Conservation (phyloP, 1,140 invertebrate species). For the Zaprionus ornatus region DNA sequence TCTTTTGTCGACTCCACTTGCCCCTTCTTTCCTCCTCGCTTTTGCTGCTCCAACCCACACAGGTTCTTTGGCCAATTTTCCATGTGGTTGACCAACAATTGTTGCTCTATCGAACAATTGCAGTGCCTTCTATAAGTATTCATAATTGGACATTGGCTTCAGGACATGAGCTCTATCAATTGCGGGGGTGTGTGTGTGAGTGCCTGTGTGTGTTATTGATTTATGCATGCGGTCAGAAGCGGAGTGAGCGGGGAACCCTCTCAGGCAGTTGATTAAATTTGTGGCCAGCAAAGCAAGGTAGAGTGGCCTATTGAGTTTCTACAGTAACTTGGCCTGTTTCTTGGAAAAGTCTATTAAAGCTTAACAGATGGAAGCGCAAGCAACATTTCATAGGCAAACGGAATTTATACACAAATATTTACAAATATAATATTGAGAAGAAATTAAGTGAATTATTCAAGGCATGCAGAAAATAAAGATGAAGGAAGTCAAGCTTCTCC, state of each 20-base stretch:
- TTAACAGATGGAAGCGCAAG: background rate
- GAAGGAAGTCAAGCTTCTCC: rapidly evolving
- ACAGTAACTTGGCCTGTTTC: background rate
- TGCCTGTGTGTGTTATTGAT: conserved; percentile 55
- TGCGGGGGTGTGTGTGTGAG: conserved; percentile 33
- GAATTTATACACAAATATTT: background rate
- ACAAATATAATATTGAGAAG: too few relatives aligned
- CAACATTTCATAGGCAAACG: background rate
- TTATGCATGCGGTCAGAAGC: conserved; percentile 29
- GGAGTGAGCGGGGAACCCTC: background rate
- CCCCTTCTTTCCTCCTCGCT: background rate
- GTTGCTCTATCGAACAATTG: conserved; percentile 38
- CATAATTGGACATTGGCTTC: conserved; percentile 41
- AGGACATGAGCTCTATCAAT: conserved; percentile 15
- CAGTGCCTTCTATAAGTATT: conserved; percentile 1
- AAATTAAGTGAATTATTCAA: too few relatives aligned
- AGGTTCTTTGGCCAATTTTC: conserved; percentile 54
- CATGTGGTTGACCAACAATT: conserved; percentile 64
- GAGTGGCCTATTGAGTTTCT: background rate
- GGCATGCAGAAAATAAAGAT: too few relatives aligned
- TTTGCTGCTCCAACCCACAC: background rate
- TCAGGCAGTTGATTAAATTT: conserved; percentile 50
- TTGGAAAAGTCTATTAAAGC: background rate
- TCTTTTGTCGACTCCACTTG: conserved; percentile 3
- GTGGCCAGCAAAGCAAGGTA: conserved; percentile 1